phyloP scores from a whole-genome alignment of 2,113 vertebrate genomes.

The Cranoglanis bouderius region DNA sequence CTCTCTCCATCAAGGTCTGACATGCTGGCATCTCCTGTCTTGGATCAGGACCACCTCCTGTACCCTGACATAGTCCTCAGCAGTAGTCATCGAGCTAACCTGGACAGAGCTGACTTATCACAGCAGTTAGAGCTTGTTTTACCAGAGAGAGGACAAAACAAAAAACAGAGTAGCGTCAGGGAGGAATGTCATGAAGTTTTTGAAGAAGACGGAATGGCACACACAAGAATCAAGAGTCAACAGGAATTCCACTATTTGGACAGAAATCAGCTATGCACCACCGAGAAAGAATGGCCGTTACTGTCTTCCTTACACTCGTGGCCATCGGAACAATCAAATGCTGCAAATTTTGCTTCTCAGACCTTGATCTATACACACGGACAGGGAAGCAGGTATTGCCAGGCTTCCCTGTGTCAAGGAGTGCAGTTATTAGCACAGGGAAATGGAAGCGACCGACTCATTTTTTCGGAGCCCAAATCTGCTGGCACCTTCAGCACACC shows the following conservation, averaged over 20 bases:
- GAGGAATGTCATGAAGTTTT: neutral
- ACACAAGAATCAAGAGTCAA: constrained; percentile 35
- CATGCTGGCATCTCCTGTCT: constrained; percentile 64
- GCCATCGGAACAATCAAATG: constrained; percentile 22
- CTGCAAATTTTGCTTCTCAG: neutral
- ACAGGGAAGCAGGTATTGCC: neutral
- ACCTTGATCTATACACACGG: constrained; percentile 42
- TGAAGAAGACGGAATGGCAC: constrained; percentile 25
- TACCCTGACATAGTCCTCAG: constrained; percentile 75
- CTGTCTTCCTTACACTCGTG: constrained; percentile 42
- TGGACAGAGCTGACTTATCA: constrained; percentile 53
- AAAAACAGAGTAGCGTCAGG: neutral
- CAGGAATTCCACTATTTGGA: constrained; percentile 16
- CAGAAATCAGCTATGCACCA: constrained; percentile 22
- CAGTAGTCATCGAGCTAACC: constrained; percentile 63
- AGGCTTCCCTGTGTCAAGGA: constrained; percentile 7
- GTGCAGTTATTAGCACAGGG: constrained; percentile 13
- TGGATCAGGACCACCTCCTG: constrained; percentile 68
- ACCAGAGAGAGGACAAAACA: constrained; percentile 28
- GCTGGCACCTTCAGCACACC: neutral
- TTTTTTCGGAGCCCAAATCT: neutral
- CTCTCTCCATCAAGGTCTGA: constrained; percentile 46
- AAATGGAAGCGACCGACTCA: neutral
- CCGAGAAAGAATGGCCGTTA: constrained; percentile 52
- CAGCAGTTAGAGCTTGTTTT: constrained; percentile 35